A percentile compares a stretch with the other conserved stretches of the same genome.
Evolutionary conservation across 2,888 invertebrate species (phyloP).

Genomic region (Philopedon plagiatum): DNA sequence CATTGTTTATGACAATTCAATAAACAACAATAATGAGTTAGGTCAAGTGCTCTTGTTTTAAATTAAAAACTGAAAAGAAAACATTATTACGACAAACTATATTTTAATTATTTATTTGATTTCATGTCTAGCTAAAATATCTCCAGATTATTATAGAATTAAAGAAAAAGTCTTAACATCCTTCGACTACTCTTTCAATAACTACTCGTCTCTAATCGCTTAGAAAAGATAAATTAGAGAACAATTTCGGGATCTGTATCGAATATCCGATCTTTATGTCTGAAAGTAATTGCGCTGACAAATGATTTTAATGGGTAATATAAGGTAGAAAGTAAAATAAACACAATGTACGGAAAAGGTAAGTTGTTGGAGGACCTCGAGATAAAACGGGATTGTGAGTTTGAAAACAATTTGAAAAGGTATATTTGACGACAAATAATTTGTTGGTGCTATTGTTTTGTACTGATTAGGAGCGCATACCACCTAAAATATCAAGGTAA

Average conservation of each 20-base stretch:
- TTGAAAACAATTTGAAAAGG: neutral
- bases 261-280: conserved; percentile 6
- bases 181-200: neutral
- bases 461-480: too few species aligned
- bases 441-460: too few species aligned
- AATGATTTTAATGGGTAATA: neutral
- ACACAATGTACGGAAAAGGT: neutral
- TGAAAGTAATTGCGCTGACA: conserved; percentile 12
- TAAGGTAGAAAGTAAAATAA: neutral
- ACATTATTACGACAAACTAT: too few species aligned
- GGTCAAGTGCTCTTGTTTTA: too few species aligned
- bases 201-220: conserved; percentile 3
- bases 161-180: neutral
- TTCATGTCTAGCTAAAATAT: neutral
- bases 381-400: neutral
- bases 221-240: conserved; percentile 18
- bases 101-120: too few species aligned
- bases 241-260: conserved; percentile 9
- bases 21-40: too few species aligned
- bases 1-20: too few species aligned
- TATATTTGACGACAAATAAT: neutral
- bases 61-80: too few species aligned
- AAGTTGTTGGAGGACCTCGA: neutral
- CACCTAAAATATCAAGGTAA: too few species aligned
- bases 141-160: neutral